Base-by-base conservation (phyloP, 2,888 invertebrate genomes). In the Caenorhabditis auriculariae region DNA sequence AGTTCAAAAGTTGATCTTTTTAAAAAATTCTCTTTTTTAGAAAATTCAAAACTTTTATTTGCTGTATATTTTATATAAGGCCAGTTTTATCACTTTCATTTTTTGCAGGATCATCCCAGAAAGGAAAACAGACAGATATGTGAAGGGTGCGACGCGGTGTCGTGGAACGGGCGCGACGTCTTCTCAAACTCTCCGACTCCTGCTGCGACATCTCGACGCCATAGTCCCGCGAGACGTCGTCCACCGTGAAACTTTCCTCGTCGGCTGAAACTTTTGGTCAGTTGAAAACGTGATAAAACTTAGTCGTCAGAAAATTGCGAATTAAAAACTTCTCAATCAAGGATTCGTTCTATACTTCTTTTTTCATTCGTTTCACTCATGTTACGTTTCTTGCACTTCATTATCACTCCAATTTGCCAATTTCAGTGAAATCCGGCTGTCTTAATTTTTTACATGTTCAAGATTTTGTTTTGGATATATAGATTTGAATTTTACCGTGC, bases 121-220 rank as follows among this genome's bases (percentile, higher is more conserved):
- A 2, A 24, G 2, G 12, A 15, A 32, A 27, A 55, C 38, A 26
- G 24, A 64, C 76, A 47, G 76, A 77, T 24, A 79, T 75, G 39
- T 78, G 74, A 21, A 79, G 70, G 7, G 75, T 75, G 23, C 77
- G 43, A 9, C 80, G 63, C 1, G 80, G 80, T 6, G 80, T 80
- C 6, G 75, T 72, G 15, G 74, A 74, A 29, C 79, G 64, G 15
- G 77, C 77, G 12, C 80, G 70, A 12, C 78, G 76, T 19, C 77
- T 72, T 37, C 76, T 65, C 35, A 76, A 50, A 39, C 74, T 75
- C 44, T 74, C 75, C 53, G 75, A 76, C 50, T 76, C 75, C 9
- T 68, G 65, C 54, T 79, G 78, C 37, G 63, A 68, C 50, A 78
- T 60, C 46, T 76, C 76, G 19, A 79, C 74, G 15, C 77, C 79